Conservation (phyloP, 2,888 invertebrate genomes). For the Panzeria rudis region DNA sequence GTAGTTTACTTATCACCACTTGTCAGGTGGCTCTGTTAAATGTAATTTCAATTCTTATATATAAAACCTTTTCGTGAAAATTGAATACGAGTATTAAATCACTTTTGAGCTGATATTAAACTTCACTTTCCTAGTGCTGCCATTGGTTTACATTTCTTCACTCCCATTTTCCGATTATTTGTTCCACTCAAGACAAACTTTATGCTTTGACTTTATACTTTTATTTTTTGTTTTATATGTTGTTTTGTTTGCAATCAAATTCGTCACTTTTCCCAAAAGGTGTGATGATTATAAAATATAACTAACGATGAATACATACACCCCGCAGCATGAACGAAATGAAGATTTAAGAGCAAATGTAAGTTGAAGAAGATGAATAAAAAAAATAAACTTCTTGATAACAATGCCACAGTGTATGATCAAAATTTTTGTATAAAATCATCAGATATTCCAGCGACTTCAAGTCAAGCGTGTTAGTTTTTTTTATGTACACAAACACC, state of each 20-base stretch:
- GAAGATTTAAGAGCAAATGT: slow-evolving; percentile 21
- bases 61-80: too few species aligned
- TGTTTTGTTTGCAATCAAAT: slow-evolving; percentile 59
- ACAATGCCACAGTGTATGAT: slow-evolving; percentile 66
- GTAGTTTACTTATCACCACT: too few species aligned
- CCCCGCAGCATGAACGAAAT: slow-evolving; percentile 37
- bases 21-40: too few species aligned
- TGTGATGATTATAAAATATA: slow-evolving; percentile 67
- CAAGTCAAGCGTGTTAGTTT: background rate
- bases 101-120: too few species aligned
- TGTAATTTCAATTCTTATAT: too few species aligned
- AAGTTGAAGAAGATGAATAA: slow-evolving; percentile 14
- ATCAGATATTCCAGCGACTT: slow-evolving; percentile 29
- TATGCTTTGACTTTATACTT: too few species aligned
- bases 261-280: slow-evolving; percentile 69
- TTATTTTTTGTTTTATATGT: too few species aligned
- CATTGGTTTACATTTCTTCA: too few species aligned
- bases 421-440: slow-evolving; percentile 49
- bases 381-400: slow-evolving; percentile 49
- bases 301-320: slow-evolving; percentile 61
- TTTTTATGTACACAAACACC: background rate
- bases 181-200: too few species aligned
- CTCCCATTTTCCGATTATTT: too few species aligned
- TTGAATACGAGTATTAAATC: too few species aligned
- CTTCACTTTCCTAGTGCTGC: too few species aligned